A percentile compares a stretch with the other conserved stretches of the same genome.
These are phyloP conservation scores for Polypterus senegalus DNA, from an alignment of 2,113 vertebrate species.

Conservation along the genomic window DNA sequence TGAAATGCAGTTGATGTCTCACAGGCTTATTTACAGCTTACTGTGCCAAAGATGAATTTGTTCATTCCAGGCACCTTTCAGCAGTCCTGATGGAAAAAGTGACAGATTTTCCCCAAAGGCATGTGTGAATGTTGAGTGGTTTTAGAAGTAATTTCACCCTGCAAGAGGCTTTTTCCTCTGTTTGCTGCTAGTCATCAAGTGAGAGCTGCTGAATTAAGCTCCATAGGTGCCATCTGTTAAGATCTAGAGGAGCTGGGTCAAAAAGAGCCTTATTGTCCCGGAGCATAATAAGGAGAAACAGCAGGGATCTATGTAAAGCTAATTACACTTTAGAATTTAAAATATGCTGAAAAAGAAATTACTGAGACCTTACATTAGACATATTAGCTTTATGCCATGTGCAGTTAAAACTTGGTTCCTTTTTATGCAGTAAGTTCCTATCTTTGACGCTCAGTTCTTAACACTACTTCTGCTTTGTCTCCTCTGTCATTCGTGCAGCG, in stretches of 20 bases:
- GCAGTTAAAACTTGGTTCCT: too few species aligned
- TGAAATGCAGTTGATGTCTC: too few species aligned
- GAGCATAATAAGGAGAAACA: slow-evolving; percentile 12
- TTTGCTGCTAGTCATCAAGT: too few species aligned
- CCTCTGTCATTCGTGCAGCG: too few species aligned
- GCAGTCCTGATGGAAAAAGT: slow-evolving; percentile 35
- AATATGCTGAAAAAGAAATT: too few species aligned
- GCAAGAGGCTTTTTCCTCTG: slow-evolving; percentile 28
- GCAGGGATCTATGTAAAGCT: too few species aligned
- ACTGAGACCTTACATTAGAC: too few species aligned
- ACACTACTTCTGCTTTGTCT: too few species aligned
- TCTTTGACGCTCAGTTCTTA: too few species aligned
- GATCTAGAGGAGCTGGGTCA: slow-evolving; percentile 31
- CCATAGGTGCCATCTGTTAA: slow-evolving; percentile 35
- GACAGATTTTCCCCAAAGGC: slow-evolving; percentile 10
- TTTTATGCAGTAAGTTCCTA: too few species aligned
- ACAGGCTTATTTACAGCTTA: slow-evolving; percentile 3
- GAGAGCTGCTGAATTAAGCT: slow-evolving; percentile 14
- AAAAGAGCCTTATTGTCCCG: slow-evolving; percentile 46
- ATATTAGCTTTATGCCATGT: too few species aligned
- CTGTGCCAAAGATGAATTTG: slow-evolving; percentile 16
- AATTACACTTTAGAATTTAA: too few species aligned
- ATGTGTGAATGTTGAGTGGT: slow-evolving; percentile 24
- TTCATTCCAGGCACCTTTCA: slow-evolving; percentile 18
- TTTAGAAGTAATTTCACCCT: slow-evolving; percentile 44